Evolutionary conservation across 2,888 invertebrate genomes (phyloP), one percentile per base, ranked within the genome.

Genomic region (Drosophila siamana): DNA sequence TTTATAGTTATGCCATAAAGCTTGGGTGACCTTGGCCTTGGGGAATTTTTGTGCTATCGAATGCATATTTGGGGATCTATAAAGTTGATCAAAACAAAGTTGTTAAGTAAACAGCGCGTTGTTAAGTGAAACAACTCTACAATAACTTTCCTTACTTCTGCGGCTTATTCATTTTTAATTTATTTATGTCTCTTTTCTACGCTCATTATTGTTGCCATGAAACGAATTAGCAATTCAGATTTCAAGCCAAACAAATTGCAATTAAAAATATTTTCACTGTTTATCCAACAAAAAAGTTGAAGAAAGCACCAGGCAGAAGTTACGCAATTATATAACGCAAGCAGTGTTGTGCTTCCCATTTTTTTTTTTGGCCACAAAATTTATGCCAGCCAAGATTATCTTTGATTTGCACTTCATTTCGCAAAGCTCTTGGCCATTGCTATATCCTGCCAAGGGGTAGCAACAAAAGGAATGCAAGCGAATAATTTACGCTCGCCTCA

Each of bases 201-300:
- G 15, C 48, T 40, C 26, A 61, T 56, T 47, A 56, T 47, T 61
- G 38, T 69, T 68, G 68, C 55, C 50, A 50, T 11, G 55, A 38
- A 61, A 57, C 44, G 24, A 54, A 66, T 80, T 69, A 56, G 66
- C 69, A 80, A 69, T 73, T 78, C 69, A 66, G 51, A 76, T 65
- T 73, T 47, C 24, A 30, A 64, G 47, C 43, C 48, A 41, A 44
- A 62, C 51, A 67, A 78, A 67, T 71, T 71, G 71, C 70, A 73
- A 74, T 74, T 67, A 77, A 60, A 64, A 60, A 69, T 62, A 40
- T 26, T 41, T 55, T 46, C 56, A 47, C 26, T 46, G 60, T 61
- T 61, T 54, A 50, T 24, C 43, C 50, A 22, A 6, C 22, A 28
- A 62, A 62, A 62, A 56, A 56, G 43, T 54, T 40, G 33, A 4